These are phyloP conservation scores for Daphoenositta chrysoptera DNA, from an alignment of 2,113 vertebrate species.

Conservation along the genomic window DNA sequence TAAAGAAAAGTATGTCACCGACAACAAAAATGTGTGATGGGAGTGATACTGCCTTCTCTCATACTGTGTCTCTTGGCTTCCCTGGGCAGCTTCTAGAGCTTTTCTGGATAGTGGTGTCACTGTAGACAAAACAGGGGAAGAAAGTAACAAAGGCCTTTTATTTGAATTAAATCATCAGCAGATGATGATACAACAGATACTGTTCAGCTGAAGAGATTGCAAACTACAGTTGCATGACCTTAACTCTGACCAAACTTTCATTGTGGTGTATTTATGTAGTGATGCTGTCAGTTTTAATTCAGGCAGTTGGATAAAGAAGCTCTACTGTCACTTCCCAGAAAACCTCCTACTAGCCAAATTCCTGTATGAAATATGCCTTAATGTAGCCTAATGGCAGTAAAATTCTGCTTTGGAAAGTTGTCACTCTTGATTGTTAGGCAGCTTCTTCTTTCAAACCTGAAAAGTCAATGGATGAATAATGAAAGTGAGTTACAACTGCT, in stretches of 20 bases:
- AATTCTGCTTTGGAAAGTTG: neutral
- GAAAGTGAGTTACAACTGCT: neutral
- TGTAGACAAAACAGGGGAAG: neutral
- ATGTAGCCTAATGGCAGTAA: neutral
- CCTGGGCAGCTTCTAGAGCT: neutral
- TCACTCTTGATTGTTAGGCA: neutral
- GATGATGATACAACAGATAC: neutral
- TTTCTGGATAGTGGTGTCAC: neutral
- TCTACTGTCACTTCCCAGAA: neutral
- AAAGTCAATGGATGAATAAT: neutral
- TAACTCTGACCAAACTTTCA: neutral
- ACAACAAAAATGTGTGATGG: neutral
- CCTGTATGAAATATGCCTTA: neutral
- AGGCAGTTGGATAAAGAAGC: neutral
- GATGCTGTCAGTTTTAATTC: neutral
- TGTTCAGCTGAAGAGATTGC: neutral
- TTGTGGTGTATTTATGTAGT: neutral
- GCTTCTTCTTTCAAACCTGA: neutral
- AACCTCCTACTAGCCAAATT: neutral
- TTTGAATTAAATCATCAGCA: neutral
- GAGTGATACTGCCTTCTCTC: neutral
- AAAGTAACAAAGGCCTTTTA: neutral
- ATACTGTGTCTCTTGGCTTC: neutral
- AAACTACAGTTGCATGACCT: neutral
- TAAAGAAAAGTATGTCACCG: neutral